Percentiles rank a stretch among this genome's conserved stretches.
These are phyloP conservation scores for Hoplodrina blanda DNA, from an alignment of 2,888 invertebrate genomes.

Conservation along the genomic window DNA sequence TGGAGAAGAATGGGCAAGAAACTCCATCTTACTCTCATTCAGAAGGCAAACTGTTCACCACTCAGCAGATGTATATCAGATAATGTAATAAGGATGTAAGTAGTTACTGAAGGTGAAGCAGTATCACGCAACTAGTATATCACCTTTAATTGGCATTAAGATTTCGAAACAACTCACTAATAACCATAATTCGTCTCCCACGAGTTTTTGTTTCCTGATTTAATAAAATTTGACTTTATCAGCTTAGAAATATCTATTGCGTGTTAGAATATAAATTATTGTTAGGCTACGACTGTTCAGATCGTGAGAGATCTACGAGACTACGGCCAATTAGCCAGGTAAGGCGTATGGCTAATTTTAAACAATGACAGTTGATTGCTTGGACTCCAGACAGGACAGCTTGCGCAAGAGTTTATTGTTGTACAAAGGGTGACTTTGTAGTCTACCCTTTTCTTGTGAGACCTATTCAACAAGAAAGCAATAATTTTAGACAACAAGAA, in stretches of 20 bases:
- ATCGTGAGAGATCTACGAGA: conserved; percentile 63
- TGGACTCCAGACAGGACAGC: conserved; percentile 20
- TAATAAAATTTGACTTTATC: conserved; percentile 72
- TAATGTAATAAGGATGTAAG: conserved; percentile 32
- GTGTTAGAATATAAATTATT: conserved; percentile 66
- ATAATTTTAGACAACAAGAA: too few species aligned
- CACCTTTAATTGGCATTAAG: conserved; percentile 58
- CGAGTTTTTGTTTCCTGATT: conserved; percentile 81
- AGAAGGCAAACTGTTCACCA: neutral
- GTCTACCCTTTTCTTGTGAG: neutral
- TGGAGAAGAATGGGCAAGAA: too few species aligned
- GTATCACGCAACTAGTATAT: conserved; percentile 51
- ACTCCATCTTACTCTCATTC: neutral
- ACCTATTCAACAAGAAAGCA: too few species aligned
- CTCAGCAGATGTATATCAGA: conserved; percentile 13
- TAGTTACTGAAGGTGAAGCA: conserved; percentile 35
- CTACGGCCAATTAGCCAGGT: conserved; percentile 53
- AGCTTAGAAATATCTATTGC: conserved; percentile 68
- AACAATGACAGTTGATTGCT: conserved; percentile 58
- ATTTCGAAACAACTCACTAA: conserved; percentile 65
- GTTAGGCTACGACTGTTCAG: conserved; percentile 51
- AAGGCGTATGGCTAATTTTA: conserved; percentile 47
- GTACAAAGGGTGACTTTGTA: neutral
- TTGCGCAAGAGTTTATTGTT: conserved; percentile 32
- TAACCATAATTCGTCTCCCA: conserved; percentile 71